A percentile compares a stretch with the other conserved stretches of the same genome.
Evolutionary conservation across 1,140 invertebrate genomes (phyloP).

Genomic region (Palaemon carinicauda): DNA sequence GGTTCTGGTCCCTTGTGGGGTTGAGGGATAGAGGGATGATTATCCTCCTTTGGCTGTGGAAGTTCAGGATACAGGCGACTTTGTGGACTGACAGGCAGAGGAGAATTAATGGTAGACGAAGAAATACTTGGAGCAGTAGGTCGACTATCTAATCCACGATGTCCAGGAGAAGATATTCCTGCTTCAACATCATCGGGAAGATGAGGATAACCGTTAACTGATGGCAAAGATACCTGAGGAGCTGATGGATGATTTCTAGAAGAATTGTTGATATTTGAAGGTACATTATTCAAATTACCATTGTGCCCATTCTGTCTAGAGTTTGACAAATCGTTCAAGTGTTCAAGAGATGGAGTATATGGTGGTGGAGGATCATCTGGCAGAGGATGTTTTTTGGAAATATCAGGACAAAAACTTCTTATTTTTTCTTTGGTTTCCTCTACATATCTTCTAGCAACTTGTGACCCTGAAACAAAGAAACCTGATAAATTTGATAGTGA

Average conservation of each 20-base stretch:
- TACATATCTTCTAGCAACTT: constrained; percentile 16
- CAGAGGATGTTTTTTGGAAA: constrained; percentile 2
- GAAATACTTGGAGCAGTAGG: not conserved
- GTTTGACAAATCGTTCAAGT: constrained; percentile 9
- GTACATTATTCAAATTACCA: not conserved
- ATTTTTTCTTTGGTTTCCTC: constrained; percentile 35
- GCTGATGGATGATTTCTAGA: not conserved
- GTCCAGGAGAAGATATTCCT: not conserved
- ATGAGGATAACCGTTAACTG: not conserved
- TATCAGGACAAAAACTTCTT: not conserved
- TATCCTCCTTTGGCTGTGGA: not conserved
- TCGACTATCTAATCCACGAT: not conserved
- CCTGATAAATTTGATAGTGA: too few species aligned
- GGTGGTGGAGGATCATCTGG: constrained; percentile 25
- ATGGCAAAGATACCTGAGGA: constrained; percentile 7
- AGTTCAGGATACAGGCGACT: not conserved
- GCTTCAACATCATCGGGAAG: not conserved
- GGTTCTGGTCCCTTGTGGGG: constrained; percentile 7
- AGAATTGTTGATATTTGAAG: not conserved
- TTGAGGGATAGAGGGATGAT: not conserved
- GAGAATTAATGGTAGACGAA: not conserved
- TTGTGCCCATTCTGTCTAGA: not conserved
- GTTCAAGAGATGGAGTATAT: constrained; percentile 29
- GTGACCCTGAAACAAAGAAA: not conserved
- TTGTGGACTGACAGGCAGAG: not conserved